Evolutionary conservation across 1,140 invertebrate species (phyloP).

Genomic region (Zaprionus ornatus): DNA sequence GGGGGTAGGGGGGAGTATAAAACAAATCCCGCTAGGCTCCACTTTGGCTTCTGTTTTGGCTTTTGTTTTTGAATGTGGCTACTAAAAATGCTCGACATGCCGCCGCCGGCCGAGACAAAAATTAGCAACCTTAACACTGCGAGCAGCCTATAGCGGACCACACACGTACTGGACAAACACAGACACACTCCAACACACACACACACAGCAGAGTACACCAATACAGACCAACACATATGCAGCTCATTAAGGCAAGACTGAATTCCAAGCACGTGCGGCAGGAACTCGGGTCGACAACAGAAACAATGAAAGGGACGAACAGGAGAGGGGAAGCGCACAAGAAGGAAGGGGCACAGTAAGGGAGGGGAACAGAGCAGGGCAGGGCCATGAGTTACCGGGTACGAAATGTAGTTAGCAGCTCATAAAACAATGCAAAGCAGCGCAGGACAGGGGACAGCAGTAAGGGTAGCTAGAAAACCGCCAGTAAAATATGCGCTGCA

Average conservation of each 20-base stretch:
- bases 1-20: neutral
- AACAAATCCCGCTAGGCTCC: slow-evolving; percentile 55
- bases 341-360: neutral
- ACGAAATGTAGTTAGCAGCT: slow-evolving; percentile 76
- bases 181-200: slow-evolving; percentile 26
- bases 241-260: slow-evolving; percentile 75
- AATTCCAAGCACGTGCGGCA: slow-evolving; percentile 72
- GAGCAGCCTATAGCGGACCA: slow-evolving; percentile 52
- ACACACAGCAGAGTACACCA: neutral
- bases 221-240: slow-evolving; percentile 54
- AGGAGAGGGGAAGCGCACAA: neutral
- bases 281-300: slow-evolving; percentile 42
- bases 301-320: slow-evolving; percentile 12
- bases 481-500: slow-evolving; percentile 52
- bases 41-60: slow-evolving; percentile 19
- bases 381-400: slow-evolving; percentile 39
- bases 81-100: slow-evolving; percentile 74
- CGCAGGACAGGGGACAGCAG: neutral
- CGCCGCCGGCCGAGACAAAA: slow-evolving; percentile 64
- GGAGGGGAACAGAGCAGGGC: neutral
- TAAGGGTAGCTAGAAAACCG: slow-evolving; percentile 4
- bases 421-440: slow-evolving; percentile 69
- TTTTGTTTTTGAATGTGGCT: slow-evolving; percentile 26
- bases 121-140: slow-evolving; percentile 66
- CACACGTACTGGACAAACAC: slow-evolving; percentile 41